These are phyloP conservation scores for Bombus huntii DNA, from an alignment of 1,140 invertebrate species.

Conservation along the genomic window DNA sequence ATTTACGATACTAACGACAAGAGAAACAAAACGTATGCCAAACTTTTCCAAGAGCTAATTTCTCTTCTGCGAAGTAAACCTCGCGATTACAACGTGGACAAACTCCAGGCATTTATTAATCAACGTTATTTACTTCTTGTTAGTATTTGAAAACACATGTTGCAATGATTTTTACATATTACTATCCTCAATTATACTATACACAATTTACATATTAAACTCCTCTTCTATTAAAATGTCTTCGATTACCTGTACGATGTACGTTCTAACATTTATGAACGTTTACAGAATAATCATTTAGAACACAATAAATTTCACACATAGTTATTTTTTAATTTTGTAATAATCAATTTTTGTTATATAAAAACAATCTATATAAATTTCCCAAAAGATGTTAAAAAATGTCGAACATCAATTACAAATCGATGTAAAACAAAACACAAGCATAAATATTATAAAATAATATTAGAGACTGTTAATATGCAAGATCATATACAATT, in stretches of 20 bases:
- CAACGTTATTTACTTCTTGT: neutral
- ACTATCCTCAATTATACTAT: neutral
- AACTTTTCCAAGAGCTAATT: conserved; percentile 78
- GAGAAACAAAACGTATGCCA: conserved; percentile 81
- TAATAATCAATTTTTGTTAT: neutral
- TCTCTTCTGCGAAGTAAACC: conserved; percentile 79
- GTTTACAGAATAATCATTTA: neutral
- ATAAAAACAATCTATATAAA: conserved; percentile 1
- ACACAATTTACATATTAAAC: neutral
- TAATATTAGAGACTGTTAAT: neutral
- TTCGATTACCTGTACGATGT: neutral
- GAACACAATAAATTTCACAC: conserved; percentile 9
- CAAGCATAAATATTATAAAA: neutral
- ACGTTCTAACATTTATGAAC: neutral
- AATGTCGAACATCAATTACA: conserved; percentile 23
- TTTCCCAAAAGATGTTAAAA: conserved; percentile 26
- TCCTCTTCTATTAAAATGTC: neutral
- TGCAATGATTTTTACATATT: neutral
- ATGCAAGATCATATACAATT: neutral
- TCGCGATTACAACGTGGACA: conserved; percentile 79
- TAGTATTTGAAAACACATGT: neutral
- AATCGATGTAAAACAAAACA: conserved; percentile 35
- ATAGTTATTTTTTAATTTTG: neutral
- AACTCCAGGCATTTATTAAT: conserved; percentile 70
- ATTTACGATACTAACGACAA: conserved; percentile 74